Base-by-base conservation (phyloP, 1,140 invertebrate genomes). In the Acromyrmex charruanus region DNA sequence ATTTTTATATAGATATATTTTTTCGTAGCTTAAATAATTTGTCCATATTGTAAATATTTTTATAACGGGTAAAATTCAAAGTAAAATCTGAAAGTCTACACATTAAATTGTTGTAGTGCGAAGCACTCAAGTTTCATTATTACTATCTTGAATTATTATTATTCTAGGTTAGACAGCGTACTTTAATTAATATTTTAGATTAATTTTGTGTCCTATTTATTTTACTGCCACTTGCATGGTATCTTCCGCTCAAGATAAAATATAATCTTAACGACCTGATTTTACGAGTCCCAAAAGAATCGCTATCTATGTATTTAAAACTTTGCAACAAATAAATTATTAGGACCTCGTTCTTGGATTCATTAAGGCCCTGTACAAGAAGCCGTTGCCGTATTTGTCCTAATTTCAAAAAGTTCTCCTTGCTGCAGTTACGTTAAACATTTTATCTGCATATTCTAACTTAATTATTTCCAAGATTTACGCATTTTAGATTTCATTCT, bases 181-280 rank as follows among this genome's bases (percentile, higher is more conserved):
- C 3, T 74, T 28, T 55, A 55, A 65, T 49, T n/a, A 12, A 66
- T 80, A 66, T 85, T 87, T 74, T 72, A 84, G 39, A 49, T 31
- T 31, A 59, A 14, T 21, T 65, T 77, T 55, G 5, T 44, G 58
- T 77, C 14, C 49, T 71, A 39, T 85, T 87, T 81, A 61, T 87
- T 77, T 69, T 84, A 63, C 55, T 61, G 21, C 61, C 10, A 31
- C 49, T 77, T 35, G 31, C n/a, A 28, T 28, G 87, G 91, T 65
- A 82, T 88, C 77, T 86, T 61, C 2, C 14, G 14, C 10, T 21
- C 49, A 7, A 77, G 58, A 61, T 82, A 65, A 21, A 7, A 77
- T 63, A 61, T 82, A 65, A 21, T 74, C 35, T 87, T 86, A 90
- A 88, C 51, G 55, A 90, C 21, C 51, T 25, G n/a, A 63, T 87